These are phyloP conservation scores for Macrocentrus cingulum DNA, from an alignment of 1,140 invertebrate genomes.

Conservation along the genomic window DNA sequence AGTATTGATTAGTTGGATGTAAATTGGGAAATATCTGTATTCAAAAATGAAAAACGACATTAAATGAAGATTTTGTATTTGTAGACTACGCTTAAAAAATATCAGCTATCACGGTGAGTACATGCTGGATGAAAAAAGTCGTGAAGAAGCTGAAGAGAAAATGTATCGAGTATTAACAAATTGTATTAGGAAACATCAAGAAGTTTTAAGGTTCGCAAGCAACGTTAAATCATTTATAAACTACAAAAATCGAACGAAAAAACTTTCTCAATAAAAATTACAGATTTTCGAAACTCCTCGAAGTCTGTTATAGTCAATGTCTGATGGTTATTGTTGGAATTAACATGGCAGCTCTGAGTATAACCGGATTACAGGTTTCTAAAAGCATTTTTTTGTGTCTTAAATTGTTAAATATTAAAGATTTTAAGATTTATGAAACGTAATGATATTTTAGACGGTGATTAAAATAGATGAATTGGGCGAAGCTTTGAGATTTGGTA, in stretches of 20 bases:
- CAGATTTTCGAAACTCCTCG: constrained; percentile 8
- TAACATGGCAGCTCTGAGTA: constrained; percentile 4
- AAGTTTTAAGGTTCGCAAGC: constrained; percentile 1
- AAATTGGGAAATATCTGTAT: neutral
- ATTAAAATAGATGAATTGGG: neutral
- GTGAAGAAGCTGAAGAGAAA: neutral
- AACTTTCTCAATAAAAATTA: neutral
- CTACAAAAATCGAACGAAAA: neutral
- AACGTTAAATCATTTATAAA: neutral
- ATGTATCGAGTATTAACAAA: neutral
- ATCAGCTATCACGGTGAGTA: neutral
- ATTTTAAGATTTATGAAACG: neutral
- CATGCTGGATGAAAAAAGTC: neutral
- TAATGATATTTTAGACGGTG: constrained; percentile 1
- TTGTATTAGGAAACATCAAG: constrained; percentile 9
- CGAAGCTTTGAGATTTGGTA: constrained; percentile 6
- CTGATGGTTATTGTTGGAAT: neutral
- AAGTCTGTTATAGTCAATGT: constrained; percentile 3
- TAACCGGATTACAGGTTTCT: constrained; percentile 16
- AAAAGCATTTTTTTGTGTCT: neutral
- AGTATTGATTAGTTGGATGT: neutral
- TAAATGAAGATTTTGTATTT: neutral
- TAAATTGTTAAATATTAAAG: neutral
- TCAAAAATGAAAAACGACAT: too few relatives aligned
- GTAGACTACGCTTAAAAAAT: neutral